Conservation (phyloP, 2,113 vertebrate genomes). For the Actinemys pallida region DNA sequence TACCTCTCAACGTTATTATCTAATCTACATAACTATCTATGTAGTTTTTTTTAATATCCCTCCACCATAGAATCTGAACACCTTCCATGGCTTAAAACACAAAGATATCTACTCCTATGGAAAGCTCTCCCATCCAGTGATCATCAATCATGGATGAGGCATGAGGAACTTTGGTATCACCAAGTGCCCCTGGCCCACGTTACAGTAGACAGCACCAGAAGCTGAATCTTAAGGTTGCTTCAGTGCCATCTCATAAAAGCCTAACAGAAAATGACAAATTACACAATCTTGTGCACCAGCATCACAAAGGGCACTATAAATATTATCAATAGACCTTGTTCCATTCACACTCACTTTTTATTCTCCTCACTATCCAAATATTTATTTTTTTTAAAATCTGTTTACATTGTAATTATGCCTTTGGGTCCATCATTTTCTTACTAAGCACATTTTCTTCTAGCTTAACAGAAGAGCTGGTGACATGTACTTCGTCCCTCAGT, state of each 20-base stretch:
- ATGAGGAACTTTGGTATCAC: not conserved
- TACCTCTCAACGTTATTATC: not conserved
- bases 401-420: not conserved
- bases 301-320: not conserved
- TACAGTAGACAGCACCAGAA: not conserved
- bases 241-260: not conserved
- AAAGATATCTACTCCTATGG: not conserved
- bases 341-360: not conserved
- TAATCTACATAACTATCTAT: not conserved
- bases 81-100: not conserved
- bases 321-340: not conserved
- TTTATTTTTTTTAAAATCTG: not conserved
- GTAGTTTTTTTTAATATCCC: not conserved
- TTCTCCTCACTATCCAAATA: not conserved
- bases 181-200: not conserved
- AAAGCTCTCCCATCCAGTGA: not conserved
- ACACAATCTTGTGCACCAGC: not conserved
- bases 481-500: not conserved
- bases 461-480: not conserved
- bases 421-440: not conserved
- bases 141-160: not conserved
- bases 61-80: not conserved
- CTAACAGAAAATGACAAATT: not conserved
- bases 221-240: not conserved
- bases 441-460: not conserved